Percentiles rank a stretch among this genome's conserved stretches.
Evolutionary conservation across 2,797 vertebrate genomes (phyloP).

Genomic region (Epinephelus coioides): DNA sequence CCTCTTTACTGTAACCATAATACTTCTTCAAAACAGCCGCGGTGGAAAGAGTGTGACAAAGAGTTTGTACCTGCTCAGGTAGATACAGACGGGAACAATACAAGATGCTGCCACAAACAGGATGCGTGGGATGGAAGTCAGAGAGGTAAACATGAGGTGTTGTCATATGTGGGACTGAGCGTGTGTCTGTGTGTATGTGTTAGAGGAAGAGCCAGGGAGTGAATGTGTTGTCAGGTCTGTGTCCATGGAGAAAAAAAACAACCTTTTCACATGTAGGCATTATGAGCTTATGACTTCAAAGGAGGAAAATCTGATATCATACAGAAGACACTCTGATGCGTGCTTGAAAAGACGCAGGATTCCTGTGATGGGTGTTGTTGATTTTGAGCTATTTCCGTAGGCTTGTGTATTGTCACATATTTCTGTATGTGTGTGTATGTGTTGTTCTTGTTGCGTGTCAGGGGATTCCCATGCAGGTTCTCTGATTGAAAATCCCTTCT

Average conservation of each 20-base stretch:
- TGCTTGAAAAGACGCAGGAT: constrained; percentile 59
- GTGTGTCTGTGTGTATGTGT: constrained; percentile 47
- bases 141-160: constrained; percentile 75
- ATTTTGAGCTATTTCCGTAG: constrained; percentile 53
- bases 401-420: constrained; percentile 60
- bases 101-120: constrained; percentile 76
- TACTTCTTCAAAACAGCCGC: constrained; percentile 39
- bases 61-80: constrained; percentile 71
- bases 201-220: constrained; percentile 37
- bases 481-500: constrained; percentile 73
- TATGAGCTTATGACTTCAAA: constrained; percentile 75
- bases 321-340: constrained; percentile 58
- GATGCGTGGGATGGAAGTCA: constrained; percentile 72
- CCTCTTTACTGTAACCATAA: constrained; percentile 30
- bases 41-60: constrained; percentile 64
- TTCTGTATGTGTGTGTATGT: constrained; percentile 34
- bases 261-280: constrained; percentile 66
- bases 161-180: constrained; percentile 81
- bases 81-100: constrained; percentile 66
- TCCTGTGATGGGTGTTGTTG: constrained; percentile 60
- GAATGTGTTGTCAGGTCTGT: constrained; percentile 61
- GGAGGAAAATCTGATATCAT: constrained; percentile 78
- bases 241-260: constrained; percentile 57
- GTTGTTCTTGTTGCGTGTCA: constrained; percentile 60
- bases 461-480: constrained; percentile 82